Conservation (phyloP, 2,797 vertebrate species). For the Monodelphis domestica region DNA sequence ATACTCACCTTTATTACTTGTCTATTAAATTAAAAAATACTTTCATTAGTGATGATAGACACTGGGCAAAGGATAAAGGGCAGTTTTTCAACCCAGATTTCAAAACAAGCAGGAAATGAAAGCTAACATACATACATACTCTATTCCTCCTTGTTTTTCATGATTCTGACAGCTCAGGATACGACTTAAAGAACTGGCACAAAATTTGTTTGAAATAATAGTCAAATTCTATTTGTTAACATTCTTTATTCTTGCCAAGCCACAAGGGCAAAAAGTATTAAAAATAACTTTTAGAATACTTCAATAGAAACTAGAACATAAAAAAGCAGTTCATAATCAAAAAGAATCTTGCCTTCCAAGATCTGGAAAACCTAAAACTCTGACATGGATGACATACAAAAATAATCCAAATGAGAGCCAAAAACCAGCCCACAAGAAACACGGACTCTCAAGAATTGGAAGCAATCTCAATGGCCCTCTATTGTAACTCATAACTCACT, state of each 20-base stretch:
- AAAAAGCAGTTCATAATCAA: slow-evolving; percentile 45
- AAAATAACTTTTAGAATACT: slow-evolving; percentile 56
- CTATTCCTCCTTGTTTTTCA: slow-evolving; percentile 6
- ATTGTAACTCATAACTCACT: slow-evolving; percentile 1
- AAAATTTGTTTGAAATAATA: slow-evolving; percentile 16
- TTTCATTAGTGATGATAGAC: slow-evolving; percentile 33
- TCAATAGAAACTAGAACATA: slow-evolving; percentile 62
- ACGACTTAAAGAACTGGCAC: slow-evolving; percentile 20
- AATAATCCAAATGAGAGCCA: slow-evolving; percentile 19
- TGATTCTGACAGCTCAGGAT: neutral
- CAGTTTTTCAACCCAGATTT: neutral
- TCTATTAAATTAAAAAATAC: slow-evolving; percentile 28
- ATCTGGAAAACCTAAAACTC: slow-evolving; percentile 23
- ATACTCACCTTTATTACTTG: slow-evolving; percentile 20
- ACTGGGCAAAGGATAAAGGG: neutral
- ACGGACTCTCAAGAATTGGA: neutral
- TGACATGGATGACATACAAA: slow-evolving; percentile 43
- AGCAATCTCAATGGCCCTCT: neutral
- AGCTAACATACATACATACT: neutral
- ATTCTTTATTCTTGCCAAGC: slow-evolving; percentile 54
- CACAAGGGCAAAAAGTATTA: slow-evolving; percentile 55
- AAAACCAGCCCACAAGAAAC: slow-evolving; percentile 45
- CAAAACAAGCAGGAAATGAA: slow-evolving; percentile 34
- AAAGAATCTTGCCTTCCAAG: slow-evolving; percentile 36
- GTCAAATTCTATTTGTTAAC: slow-evolving; percentile 46